Base-by-base conservation (phyloP, 2,113 vertebrate species). In the Phylloscopus trochiloides region DNA sequence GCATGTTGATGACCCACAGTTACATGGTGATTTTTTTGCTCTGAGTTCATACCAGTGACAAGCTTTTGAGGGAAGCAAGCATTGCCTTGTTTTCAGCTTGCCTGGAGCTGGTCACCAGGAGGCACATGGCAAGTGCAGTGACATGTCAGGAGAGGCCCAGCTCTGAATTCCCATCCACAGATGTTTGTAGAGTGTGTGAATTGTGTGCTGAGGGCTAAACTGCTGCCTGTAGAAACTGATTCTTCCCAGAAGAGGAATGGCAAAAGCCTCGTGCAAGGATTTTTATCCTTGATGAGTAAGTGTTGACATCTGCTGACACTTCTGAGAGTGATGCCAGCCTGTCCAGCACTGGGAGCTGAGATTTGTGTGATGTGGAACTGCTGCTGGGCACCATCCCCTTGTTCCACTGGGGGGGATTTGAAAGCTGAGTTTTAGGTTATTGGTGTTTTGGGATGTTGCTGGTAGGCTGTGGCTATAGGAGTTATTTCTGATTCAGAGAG, bases 381-480 rank as follows among this genome's bases (percentile, higher is more conserved):
- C 29, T 45, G 0, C 78, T 71, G 73, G 47, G 11, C 28, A 34
- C 34, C 34, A 17, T 65, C 55, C 9, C 0, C 63, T 61, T 20
- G 14, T 57, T 78, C 13, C 32, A 15, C 76, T 61, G 71, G 24
- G 25, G 32, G 40, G 20, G 31, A 16, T 36, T 15, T 5, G 15
- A 58, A 43, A 43, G 67, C 54, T 84, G 31, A 59, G 57, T 70
- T 54, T 70, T 54, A 38, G 32, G 34, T 40, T 47, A 10, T 54
- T 77, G 1, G 0, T 66, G 6, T 73, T 62, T 72, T 58, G 20
- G 1, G 31, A 14, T 24, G n/a, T 28, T 65, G 34, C 14, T 66
- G 2, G 38, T 43, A 3, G 0, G 0, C 36, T 45, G 25, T 68
- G 67, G 43, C 78, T 40, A 0, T 25, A 16, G 22, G 40, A 42